Evolutionary conservation across 1,140 invertebrate genomes (phyloP).

Genomic region (Eumeta japonica): DNA sequence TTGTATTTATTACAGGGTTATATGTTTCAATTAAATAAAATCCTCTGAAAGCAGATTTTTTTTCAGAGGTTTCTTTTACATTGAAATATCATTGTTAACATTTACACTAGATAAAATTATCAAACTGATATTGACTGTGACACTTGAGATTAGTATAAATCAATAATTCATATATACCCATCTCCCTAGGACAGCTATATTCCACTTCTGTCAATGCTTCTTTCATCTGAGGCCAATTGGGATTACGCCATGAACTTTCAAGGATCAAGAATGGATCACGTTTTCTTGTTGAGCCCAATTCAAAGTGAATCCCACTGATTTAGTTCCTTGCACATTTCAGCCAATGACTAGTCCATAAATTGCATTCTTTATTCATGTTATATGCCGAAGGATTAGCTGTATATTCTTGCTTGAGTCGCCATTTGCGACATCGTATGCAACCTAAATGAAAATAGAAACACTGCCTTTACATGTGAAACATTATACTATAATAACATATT

Average conservation of each 20-base stretch:
- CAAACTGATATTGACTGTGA: not conserved
- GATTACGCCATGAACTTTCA: constrained; percentile 92
- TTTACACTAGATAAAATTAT: too few species aligned
- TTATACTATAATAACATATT: not conserved
- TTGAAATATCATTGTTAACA: too few species aligned
- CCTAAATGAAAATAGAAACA: constrained; percentile 52
- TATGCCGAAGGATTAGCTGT: constrained; percentile 71
- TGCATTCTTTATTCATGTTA: constrained; percentile 74
- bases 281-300: constrained; percentile 73
- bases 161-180: constrained; percentile 44
- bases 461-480: not conserved
- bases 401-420: constrained; percentile 83
- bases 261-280: constrained; percentile 86
- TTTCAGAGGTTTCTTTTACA: too few species aligned
- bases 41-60: too few species aligned
- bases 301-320: constrained; percentile 96
- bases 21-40: too few species aligned
- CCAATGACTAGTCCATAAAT: constrained; percentile 91
- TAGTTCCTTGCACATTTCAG: constrained; percentile 92
- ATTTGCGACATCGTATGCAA: constrained; percentile 84
- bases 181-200: constrained; percentile 86
- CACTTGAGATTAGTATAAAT: not conserved
- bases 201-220: constrained; percentile 88
- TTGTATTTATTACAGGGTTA: too few species aligned
- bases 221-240: constrained; percentile 93